These are phyloP conservation scores for Chrysodeixis includens DNA, from an alignment of 2,888 invertebrate species.

Conservation along the genomic window DNA sequence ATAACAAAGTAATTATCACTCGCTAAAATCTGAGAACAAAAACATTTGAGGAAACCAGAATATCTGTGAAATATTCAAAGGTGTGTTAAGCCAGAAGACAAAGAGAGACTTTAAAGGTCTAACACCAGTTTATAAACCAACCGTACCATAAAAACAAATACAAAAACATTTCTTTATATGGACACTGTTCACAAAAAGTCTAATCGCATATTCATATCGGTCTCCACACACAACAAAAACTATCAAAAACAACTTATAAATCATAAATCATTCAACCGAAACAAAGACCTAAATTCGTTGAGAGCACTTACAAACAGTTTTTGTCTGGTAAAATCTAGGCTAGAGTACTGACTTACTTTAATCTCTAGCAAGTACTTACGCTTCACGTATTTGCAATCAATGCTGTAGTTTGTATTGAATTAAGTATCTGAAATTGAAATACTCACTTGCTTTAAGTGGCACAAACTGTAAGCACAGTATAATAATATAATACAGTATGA, in stretches of 20 bases:
- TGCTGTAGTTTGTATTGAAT: slow-evolving; percentile 19
- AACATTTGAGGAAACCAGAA: too few species aligned
- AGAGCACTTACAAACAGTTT: neutral
- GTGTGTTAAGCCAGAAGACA: too few species aligned
- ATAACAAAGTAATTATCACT: too few species aligned
- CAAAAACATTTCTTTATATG: too few species aligned
- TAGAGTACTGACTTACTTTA: slow-evolving; percentile 22
- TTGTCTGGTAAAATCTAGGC: neutral
- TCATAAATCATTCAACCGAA: neutral
- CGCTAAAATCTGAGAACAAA: too few species aligned
- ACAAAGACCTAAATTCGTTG: neutral
- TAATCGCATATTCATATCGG: too few species aligned
- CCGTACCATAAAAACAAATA: too few species aligned
- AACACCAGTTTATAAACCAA: too few species aligned
- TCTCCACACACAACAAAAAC: neutral
- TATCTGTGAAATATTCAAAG: too few species aligned
- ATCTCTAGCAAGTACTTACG: slow-evolving; percentile 4
- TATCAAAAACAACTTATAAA: neutral
- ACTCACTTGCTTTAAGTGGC: neutral
- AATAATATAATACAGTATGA: too few species aligned
- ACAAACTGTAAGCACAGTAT: neutral
- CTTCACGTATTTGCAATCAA: slow-evolving; percentile 39
- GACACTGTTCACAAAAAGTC: too few species aligned
- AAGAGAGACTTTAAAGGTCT: too few species aligned
- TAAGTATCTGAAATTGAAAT: neutral